These are phyloP conservation scores for Melanostigma gelatinosum DNA, from an alignment of 2,113 vertebrate species.

Conservation along the genomic window DNA sequence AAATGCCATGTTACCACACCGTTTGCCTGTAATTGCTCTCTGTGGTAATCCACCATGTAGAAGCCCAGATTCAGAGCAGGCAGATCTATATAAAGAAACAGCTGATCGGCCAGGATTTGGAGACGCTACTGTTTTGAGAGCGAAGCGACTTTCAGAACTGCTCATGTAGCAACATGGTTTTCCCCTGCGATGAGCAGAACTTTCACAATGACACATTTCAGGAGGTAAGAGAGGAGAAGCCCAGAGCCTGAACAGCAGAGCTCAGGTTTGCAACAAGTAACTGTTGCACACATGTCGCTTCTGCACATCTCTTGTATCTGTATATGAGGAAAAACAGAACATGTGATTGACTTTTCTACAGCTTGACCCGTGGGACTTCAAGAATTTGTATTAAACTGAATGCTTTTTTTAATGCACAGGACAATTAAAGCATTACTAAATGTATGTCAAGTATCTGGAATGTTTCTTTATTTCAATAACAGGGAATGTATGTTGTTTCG, in stretches of 20 bases:
- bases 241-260: not conserved
- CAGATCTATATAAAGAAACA: slow-evolving; percentile 66
- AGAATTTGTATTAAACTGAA: not conserved
- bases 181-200: slow-evolving; percentile 37
- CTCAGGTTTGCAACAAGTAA: not conserved
- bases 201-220: slow-evolving; percentile 64
- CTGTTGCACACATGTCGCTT: slow-evolving; percentile 29
- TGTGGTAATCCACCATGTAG: slow-evolving; percentile 46
- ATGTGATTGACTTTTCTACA: not conserved
- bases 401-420: not conserved
- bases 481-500: not conserved
- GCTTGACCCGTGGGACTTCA: not conserved
- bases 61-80: slow-evolving; percentile 25
- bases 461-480: not conserved
- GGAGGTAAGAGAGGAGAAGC: slow-evolving; percentile 19
- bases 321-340: not conserved
- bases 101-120: slow-evolving; percentile 67
- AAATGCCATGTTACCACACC: slow-evolving; percentile 46
- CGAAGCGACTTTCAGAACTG: slow-evolving; percentile 57
- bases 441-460: not conserved
- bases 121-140: slow-evolving; percentile 57
- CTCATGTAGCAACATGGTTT: slow-evolving; percentile 59
- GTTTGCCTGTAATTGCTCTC: slow-evolving; percentile 60
- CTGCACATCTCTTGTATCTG: slow-evolving; percentile 6
- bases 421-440: not conserved